phyloP scores from a whole-genome alignment of 2,888 invertebrate genomes.

The Perizoma flavofasciatum region DNA sequence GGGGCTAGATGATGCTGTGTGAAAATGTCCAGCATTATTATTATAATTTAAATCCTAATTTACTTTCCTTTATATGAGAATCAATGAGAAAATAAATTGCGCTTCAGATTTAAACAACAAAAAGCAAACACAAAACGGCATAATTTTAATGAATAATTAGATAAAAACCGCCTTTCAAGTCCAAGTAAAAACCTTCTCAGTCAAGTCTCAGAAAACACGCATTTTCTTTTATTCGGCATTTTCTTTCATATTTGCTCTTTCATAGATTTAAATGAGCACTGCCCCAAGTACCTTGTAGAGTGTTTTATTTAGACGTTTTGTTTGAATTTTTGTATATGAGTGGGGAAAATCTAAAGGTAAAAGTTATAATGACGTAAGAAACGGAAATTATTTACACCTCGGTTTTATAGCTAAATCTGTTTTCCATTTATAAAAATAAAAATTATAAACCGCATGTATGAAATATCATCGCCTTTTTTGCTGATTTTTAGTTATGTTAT shows the following conservation, averaged over 20 bases:
- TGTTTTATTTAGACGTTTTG: slow-evolving; percentile 12
- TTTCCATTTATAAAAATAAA: too few species aligned
- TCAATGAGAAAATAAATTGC: neutral
- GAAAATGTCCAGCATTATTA: too few species aligned
- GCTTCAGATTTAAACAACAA: slow-evolving; percentile 1
- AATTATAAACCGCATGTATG: too few species aligned
- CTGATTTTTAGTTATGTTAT: too few species aligned
- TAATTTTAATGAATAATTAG: slow-evolving; percentile 14
- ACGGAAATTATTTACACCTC: slow-evolving; percentile 3
- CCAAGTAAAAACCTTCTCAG: slow-evolving; percentile 10
- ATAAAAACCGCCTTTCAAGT: slow-evolving; percentile 10
- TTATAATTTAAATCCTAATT: too few species aligned
- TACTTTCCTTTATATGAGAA: too few species aligned
- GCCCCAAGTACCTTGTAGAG: neutral
- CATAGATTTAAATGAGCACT: slow-evolving; percentile 13
- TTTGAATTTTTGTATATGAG: slow-evolving; percentile 19
- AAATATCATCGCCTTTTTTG: too few species aligned
- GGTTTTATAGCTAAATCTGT: neutral
- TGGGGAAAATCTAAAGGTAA: slow-evolving; percentile 10
- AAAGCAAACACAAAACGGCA: slow-evolving; percentile 9
- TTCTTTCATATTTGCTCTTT: slow-evolving; percentile 10
- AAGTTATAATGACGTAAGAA: slow-evolving; percentile 14
- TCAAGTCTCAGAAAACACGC: slow-evolving; percentile 20
- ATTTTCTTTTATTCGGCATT: slow-evolving; percentile 5
- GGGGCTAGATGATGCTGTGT: too few species aligned